Evolutionary conservation across 1,140 invertebrate species (phyloP).

Genomic region (Tetramorium parvispinum): DNA sequence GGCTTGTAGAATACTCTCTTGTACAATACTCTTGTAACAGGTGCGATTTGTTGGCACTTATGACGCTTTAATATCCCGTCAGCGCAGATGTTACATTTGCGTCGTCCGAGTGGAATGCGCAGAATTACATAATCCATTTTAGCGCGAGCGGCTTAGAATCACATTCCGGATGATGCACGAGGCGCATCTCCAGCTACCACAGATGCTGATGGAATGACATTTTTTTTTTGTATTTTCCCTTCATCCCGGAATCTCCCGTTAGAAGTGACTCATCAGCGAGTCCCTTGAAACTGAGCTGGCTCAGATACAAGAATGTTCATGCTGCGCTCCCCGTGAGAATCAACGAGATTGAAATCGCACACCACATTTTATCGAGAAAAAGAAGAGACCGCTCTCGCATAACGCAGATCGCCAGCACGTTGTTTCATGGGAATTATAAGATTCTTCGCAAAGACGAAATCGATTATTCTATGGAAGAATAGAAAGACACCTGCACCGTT

Average conservation of each 20-base stretch:
- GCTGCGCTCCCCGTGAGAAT: conserved; percentile 25
- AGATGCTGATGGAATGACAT: conserved; percentile 51
- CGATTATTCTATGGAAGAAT: background rate
- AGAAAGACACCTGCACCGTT: background rate
- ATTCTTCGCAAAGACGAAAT: background rate
- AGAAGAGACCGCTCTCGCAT: background rate
- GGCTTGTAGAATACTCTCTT: background rate
- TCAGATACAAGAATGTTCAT: conserved; percentile 30
- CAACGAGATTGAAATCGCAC: conserved; percentile 25
- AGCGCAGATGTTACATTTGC: conserved; percentile 32
- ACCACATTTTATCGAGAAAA: background rate
- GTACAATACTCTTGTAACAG: conserved; percentile 5
- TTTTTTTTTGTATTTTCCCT: conserved; percentile 15
- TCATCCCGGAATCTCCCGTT: conserved; percentile 60
- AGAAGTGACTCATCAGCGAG: conserved; percentile 62
- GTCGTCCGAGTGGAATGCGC: conserved; percentile 9
- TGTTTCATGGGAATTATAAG: background rate
- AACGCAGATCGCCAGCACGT: background rate
- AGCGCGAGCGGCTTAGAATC: background rate
- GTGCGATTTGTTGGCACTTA: conserved; percentile 5
- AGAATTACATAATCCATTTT: conserved; percentile 29
- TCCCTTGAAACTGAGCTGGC: conserved; percentile 48
- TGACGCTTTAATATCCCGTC: conserved; percentile 35
- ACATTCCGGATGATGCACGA: conserved; percentile 22
- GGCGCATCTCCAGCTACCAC: conserved; percentile 4